phyloP scores from a whole-genome alignment of 2,113 vertebrate genomes.

The Megaleporinus macrocephalus region DNA sequence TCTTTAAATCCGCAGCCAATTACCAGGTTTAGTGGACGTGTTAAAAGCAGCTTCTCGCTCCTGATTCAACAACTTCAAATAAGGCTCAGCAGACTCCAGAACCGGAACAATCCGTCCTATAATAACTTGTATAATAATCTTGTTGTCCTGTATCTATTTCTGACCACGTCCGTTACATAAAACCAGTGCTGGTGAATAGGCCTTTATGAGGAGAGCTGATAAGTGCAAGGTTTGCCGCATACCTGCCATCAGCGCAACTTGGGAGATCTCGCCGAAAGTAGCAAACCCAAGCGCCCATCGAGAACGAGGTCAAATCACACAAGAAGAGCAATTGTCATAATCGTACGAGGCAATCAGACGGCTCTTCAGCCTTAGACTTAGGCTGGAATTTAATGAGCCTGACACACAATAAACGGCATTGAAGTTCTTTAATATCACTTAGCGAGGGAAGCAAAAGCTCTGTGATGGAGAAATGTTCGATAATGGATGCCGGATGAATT shows the following conservation, averaged over 20 bases:
- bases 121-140: too few species aligned
- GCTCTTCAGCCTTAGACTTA: neutral
- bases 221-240: neutral
- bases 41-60: too few species aligned
- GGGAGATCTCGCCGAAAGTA: too few species aligned
- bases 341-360: slow-evolving; percentile 10
- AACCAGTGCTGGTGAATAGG: too few species aligned
- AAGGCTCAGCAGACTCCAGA: too few species aligned
- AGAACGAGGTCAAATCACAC: slow-evolving; percentile 11
- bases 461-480: neutral
- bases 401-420: too few species aligned
- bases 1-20: too few species aligned
- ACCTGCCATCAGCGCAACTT: neutral
- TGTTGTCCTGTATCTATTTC: neutral
- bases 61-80: too few species aligned
- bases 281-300: neutral
- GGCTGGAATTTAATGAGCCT: slow-evolving; percentile 1
- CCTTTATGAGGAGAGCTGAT: neutral
- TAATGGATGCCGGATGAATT: slow-evolving; percentile 1
- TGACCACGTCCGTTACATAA: neutral
- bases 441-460: neutral
- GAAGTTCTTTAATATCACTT: too few species aligned
- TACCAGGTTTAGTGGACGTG: too few species aligned
- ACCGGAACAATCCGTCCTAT: too few species aligned
- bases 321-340: slow-evolving; percentile 5